phyloP scores from a whole-genome alignment of 2,888 invertebrate genomes.

The Bellardia bayeri region DNA sequence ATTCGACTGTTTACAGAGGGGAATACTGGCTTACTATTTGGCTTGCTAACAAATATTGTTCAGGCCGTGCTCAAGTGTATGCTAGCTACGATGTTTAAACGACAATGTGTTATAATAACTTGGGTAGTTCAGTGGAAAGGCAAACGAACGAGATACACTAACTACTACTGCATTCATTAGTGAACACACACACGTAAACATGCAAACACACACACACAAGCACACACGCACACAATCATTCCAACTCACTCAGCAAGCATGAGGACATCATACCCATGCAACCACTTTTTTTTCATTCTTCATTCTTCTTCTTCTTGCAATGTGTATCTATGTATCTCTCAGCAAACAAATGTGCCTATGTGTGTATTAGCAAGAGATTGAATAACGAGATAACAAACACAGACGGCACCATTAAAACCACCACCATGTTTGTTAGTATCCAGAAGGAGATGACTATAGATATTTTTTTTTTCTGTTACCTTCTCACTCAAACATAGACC shows the following conservation, averaged over 20 bases:
- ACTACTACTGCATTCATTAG: conserved; percentile 49
- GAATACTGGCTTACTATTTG: conserved; percentile 85
- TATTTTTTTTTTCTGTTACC: background rate
- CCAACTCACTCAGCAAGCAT: background rate
- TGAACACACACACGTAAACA: conserved; percentile 18
- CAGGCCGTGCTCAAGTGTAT: conserved; percentile 84
- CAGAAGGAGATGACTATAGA: conserved; percentile 44
- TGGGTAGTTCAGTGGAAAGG: conserved; percentile 69
- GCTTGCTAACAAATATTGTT: conserved; percentile 85
- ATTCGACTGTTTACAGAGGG: conserved; percentile 85
- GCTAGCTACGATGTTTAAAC: conserved; percentile 70
- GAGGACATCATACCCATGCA: conserved; percentile 45
- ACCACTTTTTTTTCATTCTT: conserved; percentile 33
- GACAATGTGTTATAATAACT: conserved; percentile 70
- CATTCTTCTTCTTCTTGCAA: conserved; percentile 21
- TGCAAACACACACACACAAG: conserved; percentile 4
- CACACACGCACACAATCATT: conserved; percentile 6
- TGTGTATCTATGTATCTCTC: conserved; percentile 28
- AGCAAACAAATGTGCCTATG: conserved; percentile 32
- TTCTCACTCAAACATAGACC: background rate
- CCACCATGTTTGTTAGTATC: conserved; percentile 59
- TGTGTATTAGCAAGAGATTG: conserved; percentile 42
- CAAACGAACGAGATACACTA: conserved; percentile 61
- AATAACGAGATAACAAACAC: conserved; percentile 58
- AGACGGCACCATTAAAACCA: conserved; percentile 38